Evolutionary conservation across 2,888 invertebrate genomes (phyloP), one percentile per base, ranked within the genome.

Genomic region (Phymatocera aterrima): DNA sequence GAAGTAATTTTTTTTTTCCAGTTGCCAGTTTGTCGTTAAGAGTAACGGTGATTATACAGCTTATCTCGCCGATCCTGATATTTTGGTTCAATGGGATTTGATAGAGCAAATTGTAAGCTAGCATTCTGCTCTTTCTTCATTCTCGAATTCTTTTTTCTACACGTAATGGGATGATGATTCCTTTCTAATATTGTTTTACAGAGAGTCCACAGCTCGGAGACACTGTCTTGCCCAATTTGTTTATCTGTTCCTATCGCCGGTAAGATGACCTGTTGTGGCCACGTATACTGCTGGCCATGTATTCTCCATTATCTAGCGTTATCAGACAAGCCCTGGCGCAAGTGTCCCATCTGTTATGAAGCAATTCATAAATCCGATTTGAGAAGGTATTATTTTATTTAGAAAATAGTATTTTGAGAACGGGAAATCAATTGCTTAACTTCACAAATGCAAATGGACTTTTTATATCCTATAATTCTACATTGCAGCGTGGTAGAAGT

Each of bases 241-340:
- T 92, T 99, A 82, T 95, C 96, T 86, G 92, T 94, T 46, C 98
- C 98, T 3, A 93, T 94, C 77, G 97, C 97, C 77, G 98, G 96
- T 1, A 97, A 98, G 91, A 96, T 98, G 88, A 98, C 98, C 0
- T 94, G 95, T 57, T 99, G 99, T 90, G 98, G 99, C 10, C 99
- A 99, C 89, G 95, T 97, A 81, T 98, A 96, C 91, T 99, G 99
- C 91, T 99, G 97, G 98, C 94, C 98, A 0, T 99, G 99, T 88
- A 94, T 98, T 84, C 93, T 99, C 68, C 98, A 98, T 90, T 98
- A 98, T 89, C 93, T 97, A 57, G 95, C 96, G 0, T 92, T 98
- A 1, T 95, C 96, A 75, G 98, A 98, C 85, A 95, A 96, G 87
- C 92, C 94, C 31, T 96, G 95, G 92, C 92, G 95, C 43, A 96